Conservation (phyloP, 2,113 vertebrate species). For the Rhinogobius similis region DNA sequence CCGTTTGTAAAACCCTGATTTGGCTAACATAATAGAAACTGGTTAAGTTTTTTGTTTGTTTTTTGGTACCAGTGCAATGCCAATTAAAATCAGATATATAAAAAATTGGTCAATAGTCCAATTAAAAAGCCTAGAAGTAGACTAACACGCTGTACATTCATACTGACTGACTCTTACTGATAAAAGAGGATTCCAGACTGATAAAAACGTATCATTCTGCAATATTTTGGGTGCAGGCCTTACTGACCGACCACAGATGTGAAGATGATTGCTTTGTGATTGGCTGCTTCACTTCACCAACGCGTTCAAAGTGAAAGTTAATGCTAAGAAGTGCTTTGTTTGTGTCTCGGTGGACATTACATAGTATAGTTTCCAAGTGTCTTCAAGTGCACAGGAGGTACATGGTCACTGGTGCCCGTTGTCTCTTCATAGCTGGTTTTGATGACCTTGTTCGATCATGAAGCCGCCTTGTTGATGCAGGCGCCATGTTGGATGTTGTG, state of each 20-base stretch:
- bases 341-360: slow-evolving; percentile 26
- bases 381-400: slow-evolving; percentile 40
- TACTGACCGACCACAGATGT: background rate
- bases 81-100: background rate
- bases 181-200: background rate
- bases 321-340: slow-evolving; percentile 60
- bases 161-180: slow-evolving; percentile 13
- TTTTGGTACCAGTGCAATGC: background rate
- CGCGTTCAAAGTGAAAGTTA: slow-evolving; percentile 28
- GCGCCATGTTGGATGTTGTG: background rate
- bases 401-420: background rate
- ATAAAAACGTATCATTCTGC: background rate
- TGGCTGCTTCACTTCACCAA: slow-evolving; percentile 2
- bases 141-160: slow-evolving; percentile 32
- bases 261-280: background rate
- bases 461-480: background rate
- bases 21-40: background rate
- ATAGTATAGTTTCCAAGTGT: slow-evolving; percentile 28
- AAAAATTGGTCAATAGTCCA: background rate
- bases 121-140: background rate
- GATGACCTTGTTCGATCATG: slow-evolving; percentile 1
- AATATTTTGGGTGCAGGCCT: background rate
- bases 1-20: background rate
- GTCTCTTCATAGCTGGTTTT: slow-evolving; percentile 25
- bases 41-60: background rate